Conservation (phyloP, 1,140 invertebrate genomes). For the Calosoma granatense region DNA sequence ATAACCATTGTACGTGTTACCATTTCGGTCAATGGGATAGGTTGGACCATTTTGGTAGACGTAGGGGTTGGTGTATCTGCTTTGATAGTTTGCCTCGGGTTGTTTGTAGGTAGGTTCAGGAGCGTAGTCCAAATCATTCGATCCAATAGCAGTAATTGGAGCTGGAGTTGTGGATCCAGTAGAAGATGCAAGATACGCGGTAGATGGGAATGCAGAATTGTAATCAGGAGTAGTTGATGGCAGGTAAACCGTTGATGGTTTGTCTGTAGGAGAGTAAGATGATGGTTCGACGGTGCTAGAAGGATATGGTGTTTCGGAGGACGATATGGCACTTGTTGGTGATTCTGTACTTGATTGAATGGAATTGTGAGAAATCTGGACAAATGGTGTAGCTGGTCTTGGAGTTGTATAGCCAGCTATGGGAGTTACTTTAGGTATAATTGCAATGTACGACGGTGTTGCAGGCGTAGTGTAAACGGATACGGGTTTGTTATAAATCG, state of each 20-base stretch:
- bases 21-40: constrained; percentile 30
- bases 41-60: constrained; percentile 30
- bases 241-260: constrained; percentile 9
- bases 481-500: neutral
- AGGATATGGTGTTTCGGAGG: constrained; percentile 7
- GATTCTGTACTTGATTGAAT: constrained; percentile 19
- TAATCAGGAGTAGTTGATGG: constrained; percentile 10
- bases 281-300: neutral
- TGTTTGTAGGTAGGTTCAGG: constrained; percentile 15
- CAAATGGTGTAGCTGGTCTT: constrained; percentile 15
- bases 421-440: constrained; percentile 8
- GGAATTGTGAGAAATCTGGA: constrained; percentile 20
- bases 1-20: constrained; percentile 26
- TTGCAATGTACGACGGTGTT: constrained; percentile 18
- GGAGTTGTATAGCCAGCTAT: constrained; percentile 12
- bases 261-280: neutral
- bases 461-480: constrained; percentile 18
- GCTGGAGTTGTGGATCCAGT: constrained; percentile 14
- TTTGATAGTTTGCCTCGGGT: constrained; percentile 19
- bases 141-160: constrained; percentile 15
- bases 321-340: neutral
- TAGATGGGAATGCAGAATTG: neutral
- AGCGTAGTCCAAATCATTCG: constrained; percentile 18
- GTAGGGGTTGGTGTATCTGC: constrained; percentile 19
- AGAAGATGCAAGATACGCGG: constrained; percentile 8